phyloP scores from a whole-genome alignment of 2,113 vertebrate species.

The Myxocyprinus asiaticus region DNA sequence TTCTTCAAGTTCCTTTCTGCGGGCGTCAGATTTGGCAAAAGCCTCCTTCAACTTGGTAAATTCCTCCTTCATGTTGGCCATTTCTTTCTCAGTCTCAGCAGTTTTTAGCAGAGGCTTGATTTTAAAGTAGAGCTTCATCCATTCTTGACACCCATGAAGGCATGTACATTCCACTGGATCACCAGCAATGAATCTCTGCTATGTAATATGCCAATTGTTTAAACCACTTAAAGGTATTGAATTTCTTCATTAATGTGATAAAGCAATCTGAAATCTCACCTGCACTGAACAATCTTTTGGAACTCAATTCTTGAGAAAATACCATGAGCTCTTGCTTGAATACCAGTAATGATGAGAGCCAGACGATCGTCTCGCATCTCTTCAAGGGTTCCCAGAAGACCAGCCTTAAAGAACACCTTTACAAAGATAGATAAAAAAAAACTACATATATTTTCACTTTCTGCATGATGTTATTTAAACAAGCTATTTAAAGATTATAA shows the following conservation, averaged over 20 bases:
- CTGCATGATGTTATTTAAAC: background rate
- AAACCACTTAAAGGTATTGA: no score
- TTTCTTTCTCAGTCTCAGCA: slow-evolving; percentile 82
- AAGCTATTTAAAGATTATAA: background rate
- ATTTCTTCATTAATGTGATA: background rate
- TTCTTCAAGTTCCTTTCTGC: slow-evolving; percentile 84
- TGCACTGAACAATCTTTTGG: slow-evolving; percentile 84
- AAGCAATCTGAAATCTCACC: slow-evolving; percentile 61
- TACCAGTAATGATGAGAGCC: slow-evolving; percentile 84
- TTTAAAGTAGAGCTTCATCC: slow-evolving; percentile 87
- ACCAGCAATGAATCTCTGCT: slow-evolving; percentile 47
- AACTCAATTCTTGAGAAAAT: slow-evolving; percentile 83
- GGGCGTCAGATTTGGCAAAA: slow-evolving; percentile 79
- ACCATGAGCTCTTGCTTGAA: slow-evolving; percentile 80
- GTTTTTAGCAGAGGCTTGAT: slow-evolving; percentile 82
- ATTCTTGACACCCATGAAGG: slow-evolving; percentile 85
- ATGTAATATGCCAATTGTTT: background rate
- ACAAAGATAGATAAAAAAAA: background rate
- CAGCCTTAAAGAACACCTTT: slow-evolving; percentile 69
- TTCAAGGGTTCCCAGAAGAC: slow-evolving; percentile 69
- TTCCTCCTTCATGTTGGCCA: slow-evolving; percentile 86
- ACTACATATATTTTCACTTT: background rate
- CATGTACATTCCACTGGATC: slow-evolving; percentile 80
- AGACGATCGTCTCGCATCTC: slow-evolving; percentile 82
- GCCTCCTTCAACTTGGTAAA: slow-evolving; percentile 80